phyloP scores from a whole-genome alignment of 2,797 vertebrate genomes.

The Graptemys geographica region DNA sequence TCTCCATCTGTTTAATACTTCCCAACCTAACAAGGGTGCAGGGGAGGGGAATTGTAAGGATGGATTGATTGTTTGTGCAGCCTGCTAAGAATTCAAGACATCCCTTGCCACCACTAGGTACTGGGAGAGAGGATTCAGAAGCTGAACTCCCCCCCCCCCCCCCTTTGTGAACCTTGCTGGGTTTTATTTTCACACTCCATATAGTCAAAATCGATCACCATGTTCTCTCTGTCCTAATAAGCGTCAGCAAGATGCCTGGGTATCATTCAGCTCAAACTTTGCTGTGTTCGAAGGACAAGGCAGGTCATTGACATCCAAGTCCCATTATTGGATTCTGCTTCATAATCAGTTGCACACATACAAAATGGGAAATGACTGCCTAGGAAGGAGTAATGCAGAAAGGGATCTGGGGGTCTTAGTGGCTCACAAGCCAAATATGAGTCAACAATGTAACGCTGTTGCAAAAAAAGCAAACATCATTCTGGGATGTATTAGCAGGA shows the following conservation, averaged over 20 bases:
- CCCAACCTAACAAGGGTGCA: background rate
- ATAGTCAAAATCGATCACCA: background rate
- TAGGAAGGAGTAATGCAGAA: too few species aligned
- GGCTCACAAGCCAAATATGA: too few species aligned
- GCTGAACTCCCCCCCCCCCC: background rate
- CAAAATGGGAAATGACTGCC: too few species aligned
- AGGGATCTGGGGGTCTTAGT: too few species aligned
- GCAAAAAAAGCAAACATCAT: too few species aligned
- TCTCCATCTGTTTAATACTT: background rate
- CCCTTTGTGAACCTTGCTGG: background rate
- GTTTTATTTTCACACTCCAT: background rate
- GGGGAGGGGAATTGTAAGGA: background rate
- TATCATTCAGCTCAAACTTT: background rate
- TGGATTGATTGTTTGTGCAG: rapidly evolving
- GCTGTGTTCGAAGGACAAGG: rapidly evolving
- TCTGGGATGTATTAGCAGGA: too few species aligned
- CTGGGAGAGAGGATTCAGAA: background rate
- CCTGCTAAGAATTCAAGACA: background rate
- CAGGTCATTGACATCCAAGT: rapidly evolving
- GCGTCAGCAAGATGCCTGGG: background rate
- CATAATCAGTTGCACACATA: too few species aligned
- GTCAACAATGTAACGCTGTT: too few species aligned
- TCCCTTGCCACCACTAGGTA: rapidly evolving
- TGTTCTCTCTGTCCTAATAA: background rate
- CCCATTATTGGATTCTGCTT: background rate